Base-by-base conservation (phyloP, 2,888 invertebrate genomes). In the Cheilosia vulpina region DNA sequence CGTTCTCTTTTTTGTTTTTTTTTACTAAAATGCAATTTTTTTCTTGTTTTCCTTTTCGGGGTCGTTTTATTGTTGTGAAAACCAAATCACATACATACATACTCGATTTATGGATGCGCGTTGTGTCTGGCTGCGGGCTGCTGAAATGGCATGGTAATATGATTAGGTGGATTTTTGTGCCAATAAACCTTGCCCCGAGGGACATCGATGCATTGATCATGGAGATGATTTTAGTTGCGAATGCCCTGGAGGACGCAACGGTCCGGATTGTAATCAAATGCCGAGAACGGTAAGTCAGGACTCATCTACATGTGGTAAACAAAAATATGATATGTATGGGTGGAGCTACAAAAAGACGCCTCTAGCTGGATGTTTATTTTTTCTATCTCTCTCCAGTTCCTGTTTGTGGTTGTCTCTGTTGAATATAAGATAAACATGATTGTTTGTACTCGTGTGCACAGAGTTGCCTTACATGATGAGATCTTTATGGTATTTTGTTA, bases 201-300 rank as follows among this genome's bases (percentile, higher is more conserved):
- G 94, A 87, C 94, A 94, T 83, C 94, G 93, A 89, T 96, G 96
- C 92, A 93, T 95, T 89, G 96, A 96, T 92, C 94, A 94, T 90
- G 96, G 96, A 87, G 95, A 96, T 92, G 95, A 94, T 91, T 95
- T 95, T 91, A 94, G 94, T 78, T 96, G 96, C 92, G 95, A 96
- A 90, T 96, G 96, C 90, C 95, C 95, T 17, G 94, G 93, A 88
- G 96, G 96, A 73, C 95, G 93, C 90, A 94, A 94, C 82, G 96
- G 95, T 69, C 94, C 94, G 69, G 95, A 95, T 91, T 96, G 96
- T 91, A 94, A 94, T 89, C 93, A 94, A 89, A 94, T 95, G 27
- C 93, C 94, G 81, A 93, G 94, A 93, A 94, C 95, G 90, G 95
- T 96, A 93, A 93, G 93, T 92, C 88, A 89, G 68, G 81, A 63